Evolutionary conservation across 2,888 invertebrate genomes (phyloP).

Genomic region (Tillus elongatus): DNA sequence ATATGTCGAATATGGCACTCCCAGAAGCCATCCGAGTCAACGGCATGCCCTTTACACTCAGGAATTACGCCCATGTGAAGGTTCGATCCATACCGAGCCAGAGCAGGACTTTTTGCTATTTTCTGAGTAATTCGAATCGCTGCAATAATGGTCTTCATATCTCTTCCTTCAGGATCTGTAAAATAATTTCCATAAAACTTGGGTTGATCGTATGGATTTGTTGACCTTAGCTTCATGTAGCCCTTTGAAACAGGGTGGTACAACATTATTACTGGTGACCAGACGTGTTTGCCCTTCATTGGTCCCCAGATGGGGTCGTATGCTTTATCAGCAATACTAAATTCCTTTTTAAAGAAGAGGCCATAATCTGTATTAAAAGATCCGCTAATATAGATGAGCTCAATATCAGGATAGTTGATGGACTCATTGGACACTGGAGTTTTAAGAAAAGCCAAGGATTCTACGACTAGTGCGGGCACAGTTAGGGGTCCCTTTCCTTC

Average conservation of each 20-base stretch:
- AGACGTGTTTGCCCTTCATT: neutral
- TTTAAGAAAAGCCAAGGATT: neutral
- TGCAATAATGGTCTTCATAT: constrained; percentile 43
- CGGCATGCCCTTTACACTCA: constrained; percentile 39
- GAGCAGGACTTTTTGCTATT: constrained; percentile 42
- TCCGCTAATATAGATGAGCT: neutral
- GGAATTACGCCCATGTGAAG: constrained; percentile 42
- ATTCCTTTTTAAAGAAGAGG: neutral
- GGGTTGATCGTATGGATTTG: constrained; percentile 1
- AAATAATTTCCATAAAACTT: constrained; percentile 2
- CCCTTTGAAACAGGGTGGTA: neutral
- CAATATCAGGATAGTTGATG: neutral
- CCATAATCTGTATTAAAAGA: neutral
- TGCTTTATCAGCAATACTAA: neutral
- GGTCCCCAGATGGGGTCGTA: neutral
- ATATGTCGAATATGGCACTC: constrained; percentile 41
- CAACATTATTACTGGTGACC: neutral
- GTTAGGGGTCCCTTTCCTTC: constrained; percentile 4
- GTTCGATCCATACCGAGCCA: constrained; percentile 49
- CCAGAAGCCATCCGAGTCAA: constrained; percentile 42
- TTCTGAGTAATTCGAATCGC: constrained; percentile 44
- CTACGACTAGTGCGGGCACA: neutral
- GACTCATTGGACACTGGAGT: neutral
- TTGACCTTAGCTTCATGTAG: constrained; percentile 1
- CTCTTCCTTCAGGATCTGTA: constrained; percentile 36